Conservation (phyloP, 2,113 vertebrate species). For the Platichthys stellatus region DNA sequence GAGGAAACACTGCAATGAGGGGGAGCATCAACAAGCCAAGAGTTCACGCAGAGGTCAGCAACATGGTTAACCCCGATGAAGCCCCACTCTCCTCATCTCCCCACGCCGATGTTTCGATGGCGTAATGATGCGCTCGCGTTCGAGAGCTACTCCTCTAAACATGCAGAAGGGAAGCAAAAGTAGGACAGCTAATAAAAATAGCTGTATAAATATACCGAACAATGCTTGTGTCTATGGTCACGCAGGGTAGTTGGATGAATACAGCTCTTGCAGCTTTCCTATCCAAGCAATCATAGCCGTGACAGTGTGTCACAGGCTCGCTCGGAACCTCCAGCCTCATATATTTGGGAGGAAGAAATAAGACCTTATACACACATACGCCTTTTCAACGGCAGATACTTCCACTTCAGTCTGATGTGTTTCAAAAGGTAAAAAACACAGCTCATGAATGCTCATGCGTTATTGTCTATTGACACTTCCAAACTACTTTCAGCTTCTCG, state of each 20-base stretch:
- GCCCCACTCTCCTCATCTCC: slow-evolving; percentile 45
- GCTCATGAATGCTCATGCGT: slow-evolving; percentile 10
- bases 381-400: not conserved
- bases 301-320: slow-evolving; percentile 10
- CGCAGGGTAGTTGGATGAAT: slow-evolving; percentile 20
- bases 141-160: slow-evolving; percentile 42
- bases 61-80: slow-evolving; percentile 67
- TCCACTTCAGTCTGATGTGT: slow-evolving; percentile 29
- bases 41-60: slow-evolving; percentile 81
- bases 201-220: slow-evolving; percentile 54
- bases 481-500: slow-evolving; percentile 24
- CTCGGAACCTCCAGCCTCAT: slow-evolving; percentile 16
- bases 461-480: slow-evolving; percentile 21
- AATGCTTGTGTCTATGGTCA: slow-evolving; percentile 45
- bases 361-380: too few relatives aligned
- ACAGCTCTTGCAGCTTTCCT: slow-evolving; percentile 28
- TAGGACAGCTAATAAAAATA: slow-evolving; percentile 69
- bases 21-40: slow-evolving; percentile 73
- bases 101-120: slow-evolving; percentile 10
- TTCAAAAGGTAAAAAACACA: slow-evolving; percentile 36
- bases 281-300: slow-evolving; percentile 44
- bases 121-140: slow-evolving; percentile 27
- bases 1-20: slow-evolving; percentile 73
- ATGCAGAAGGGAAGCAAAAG: slow-evolving; percentile 46
- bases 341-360: too few relatives aligned